Evolutionary conservation across 92 coral and sea anemone species (phyloP).

Genomic region (Pocillopora meandrina): DNA sequence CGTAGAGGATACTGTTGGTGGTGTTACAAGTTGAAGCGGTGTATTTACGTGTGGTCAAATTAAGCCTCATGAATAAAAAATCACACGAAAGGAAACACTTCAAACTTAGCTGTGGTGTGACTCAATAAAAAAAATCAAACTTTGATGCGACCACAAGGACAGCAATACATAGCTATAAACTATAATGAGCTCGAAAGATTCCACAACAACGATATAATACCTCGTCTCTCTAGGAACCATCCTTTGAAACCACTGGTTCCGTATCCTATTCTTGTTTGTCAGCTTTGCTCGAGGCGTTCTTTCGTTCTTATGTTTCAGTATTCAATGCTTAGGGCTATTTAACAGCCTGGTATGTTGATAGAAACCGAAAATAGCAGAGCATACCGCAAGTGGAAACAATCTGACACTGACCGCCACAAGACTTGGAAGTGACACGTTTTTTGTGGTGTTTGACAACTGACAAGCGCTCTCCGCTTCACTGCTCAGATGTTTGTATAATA

Average conservation of each 20-base stretch:
- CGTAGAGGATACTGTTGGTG: neutral
- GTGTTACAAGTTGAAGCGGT: conserved; percentile 10
- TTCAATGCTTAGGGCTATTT: conserved; percentile 5
- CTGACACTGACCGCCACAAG: conserved; percentile 12
- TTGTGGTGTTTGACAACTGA: conserved; percentile 24
- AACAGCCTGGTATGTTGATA: conserved; percentile 26
- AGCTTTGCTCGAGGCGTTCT: neutral
- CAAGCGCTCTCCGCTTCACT: conserved; percentile 24
- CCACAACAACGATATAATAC: neutral
- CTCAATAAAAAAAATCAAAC: conserved; percentile 17
- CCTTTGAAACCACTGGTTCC: neutral
- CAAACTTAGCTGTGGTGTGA: neutral
- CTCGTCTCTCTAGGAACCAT: neutral
- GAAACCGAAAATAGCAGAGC: conserved; percentile 13
- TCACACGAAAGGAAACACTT: conserved; percentile 27
- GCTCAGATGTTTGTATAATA: conserved; percentile 25
- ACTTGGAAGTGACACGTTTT: conserved; percentile 24
- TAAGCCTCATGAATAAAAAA: conserved; percentile 39
- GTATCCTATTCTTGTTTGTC: neutral
- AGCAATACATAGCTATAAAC: neutral
- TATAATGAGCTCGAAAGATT: neutral
- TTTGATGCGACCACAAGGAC: neutral
- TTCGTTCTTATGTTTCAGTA: conserved; percentile 12
- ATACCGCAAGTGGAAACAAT: conserved; percentile 1
- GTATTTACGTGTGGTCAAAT: conserved; percentile 29